Conservation (phyloP, 2,113 vertebrate species). For the Takifugu flavidus region DNA sequence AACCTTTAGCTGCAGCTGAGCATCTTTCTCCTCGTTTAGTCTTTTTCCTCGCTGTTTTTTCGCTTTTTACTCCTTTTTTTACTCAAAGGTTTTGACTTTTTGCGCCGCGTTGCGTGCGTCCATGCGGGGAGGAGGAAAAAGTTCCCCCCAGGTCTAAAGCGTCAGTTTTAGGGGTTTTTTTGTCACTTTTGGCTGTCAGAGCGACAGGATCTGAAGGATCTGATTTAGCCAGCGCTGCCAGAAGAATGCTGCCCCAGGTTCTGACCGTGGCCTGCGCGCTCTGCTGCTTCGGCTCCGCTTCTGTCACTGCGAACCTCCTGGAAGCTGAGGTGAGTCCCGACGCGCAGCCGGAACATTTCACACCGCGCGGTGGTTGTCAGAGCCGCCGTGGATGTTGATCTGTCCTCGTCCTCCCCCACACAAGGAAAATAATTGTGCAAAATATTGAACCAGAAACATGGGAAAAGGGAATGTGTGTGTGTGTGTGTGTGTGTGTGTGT, state of each 20-base stretch:
- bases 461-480: not conserved
- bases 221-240: not conserved
- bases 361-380: not conserved
- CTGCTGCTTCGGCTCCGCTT: constrained; percentile 53
- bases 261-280: constrained; percentile 58
- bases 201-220: constrained; percentile 17
- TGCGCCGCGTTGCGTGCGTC: constrained; percentile 14
- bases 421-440: not conserved
- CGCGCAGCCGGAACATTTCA: not conserved
- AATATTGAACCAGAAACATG: constrained; percentile 6
- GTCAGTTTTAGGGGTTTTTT: not conserved
- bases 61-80: not conserved
- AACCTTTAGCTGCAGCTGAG: constrained; percentile 27
- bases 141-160: constrained; percentile 21
- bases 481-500: no score
- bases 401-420: not conserved
- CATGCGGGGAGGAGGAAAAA: constrained; percentile 17
- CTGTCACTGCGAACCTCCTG: constrained; percentile 63
- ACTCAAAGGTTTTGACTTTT: not conserved
- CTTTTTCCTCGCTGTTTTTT: not conserved
- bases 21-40: not conserved
- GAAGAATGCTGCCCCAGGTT: constrained; percentile 67
- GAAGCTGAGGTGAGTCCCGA: constrained; percentile 71
- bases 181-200: constrained; percentile 1
- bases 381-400: no score